phyloP scores from a whole-genome alignment of 1,140 invertebrate species.

The Sarcophaga bullata region DNA sequence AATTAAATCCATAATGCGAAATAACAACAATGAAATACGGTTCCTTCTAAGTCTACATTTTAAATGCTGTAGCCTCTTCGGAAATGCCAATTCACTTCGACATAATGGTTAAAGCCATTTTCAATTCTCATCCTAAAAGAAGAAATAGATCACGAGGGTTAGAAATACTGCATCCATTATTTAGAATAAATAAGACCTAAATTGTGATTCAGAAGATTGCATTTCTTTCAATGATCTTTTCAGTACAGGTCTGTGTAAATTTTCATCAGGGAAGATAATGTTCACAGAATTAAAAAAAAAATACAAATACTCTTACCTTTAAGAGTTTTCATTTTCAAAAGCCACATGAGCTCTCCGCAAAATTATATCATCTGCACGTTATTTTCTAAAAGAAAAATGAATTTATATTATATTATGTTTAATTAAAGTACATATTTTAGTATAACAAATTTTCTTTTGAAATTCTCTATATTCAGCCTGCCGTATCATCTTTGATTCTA shows the following conservation, averaged over 20 bases:
- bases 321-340: not conserved
- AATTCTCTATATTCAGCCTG: slow-evolving; percentile 25
- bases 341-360: not conserved
- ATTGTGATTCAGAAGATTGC: not conserved
- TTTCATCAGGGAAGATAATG: slow-evolving; percentile 38
- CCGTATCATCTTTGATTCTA: slow-evolving; percentile 32
- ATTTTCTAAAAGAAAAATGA: too few relatives aligned
- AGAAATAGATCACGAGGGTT: not conserved
- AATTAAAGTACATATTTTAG: too few relatives aligned
- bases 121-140: too few relatives aligned
- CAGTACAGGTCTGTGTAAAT: slow-evolving; percentile 45
- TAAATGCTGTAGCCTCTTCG: too few relatives aligned
- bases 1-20: too few relatives aligned
- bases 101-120: too few relatives aligned
- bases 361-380: not conserved
- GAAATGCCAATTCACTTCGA: too few relatives aligned
- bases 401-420: too few relatives aligned
- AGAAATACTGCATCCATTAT: not conserved
- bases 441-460: not conserved
- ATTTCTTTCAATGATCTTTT: slow-evolving; percentile 36
- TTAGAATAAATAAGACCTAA: not conserved
- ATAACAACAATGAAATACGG: too few relatives aligned
- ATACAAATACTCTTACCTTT: slow-evolving; percentile 1
- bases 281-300: not conserved
- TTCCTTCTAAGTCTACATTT: too few relatives aligned